Percentiles rank a stretch among this genome's conserved stretches.
Conservation (phyloP, 2,888 invertebrate genomes). For the Papilio elwesi region DNA sequence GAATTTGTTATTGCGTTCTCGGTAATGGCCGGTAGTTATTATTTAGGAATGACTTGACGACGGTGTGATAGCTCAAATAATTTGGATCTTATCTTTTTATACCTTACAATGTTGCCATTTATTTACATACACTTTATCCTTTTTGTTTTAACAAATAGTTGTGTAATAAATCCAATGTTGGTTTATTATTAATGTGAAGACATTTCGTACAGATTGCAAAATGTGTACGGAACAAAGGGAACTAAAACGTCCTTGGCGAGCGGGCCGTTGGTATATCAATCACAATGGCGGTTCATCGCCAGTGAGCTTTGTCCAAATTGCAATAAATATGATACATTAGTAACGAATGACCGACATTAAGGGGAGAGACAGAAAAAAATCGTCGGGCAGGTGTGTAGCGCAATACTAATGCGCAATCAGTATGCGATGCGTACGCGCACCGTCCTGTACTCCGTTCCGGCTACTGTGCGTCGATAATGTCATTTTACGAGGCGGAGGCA, state of each 20-base stretch:
- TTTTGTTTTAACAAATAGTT: conserved; percentile 26
- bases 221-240: conserved; percentile 56
- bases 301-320: conserved; percentile 69
- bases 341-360: conserved; percentile 82
- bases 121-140: conserved; percentile 41
- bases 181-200: conserved; percentile 30
- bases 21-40: conserved; percentile 76
- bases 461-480: conserved; percentile 84
- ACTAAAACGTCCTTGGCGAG: conserved; percentile 66
- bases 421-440: conserved; percentile 78
- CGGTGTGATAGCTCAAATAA: conserved; percentile 71
- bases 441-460: conserved; percentile 84
- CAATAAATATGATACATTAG: conserved; percentile 81
- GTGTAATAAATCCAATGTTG: conserved; percentile 37
- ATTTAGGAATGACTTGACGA: conserved; percentile 57
- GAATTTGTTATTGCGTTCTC: conserved; percentile 84
- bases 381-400: conserved; percentile 80
- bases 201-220: conserved; percentile 39
- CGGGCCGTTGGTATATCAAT: conserved; percentile 47
- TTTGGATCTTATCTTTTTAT: conserved; percentile 66
- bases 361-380: conserved; percentile 80
- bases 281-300: conserved; percentile 70
- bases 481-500: conserved; percentile 80
- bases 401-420: conserved; percentile 83
- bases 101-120: conserved; percentile 43